Evolutionary conservation across 2,888 invertebrate species (phyloP).

Genomic region (Erpobdella octoculata): DNA sequence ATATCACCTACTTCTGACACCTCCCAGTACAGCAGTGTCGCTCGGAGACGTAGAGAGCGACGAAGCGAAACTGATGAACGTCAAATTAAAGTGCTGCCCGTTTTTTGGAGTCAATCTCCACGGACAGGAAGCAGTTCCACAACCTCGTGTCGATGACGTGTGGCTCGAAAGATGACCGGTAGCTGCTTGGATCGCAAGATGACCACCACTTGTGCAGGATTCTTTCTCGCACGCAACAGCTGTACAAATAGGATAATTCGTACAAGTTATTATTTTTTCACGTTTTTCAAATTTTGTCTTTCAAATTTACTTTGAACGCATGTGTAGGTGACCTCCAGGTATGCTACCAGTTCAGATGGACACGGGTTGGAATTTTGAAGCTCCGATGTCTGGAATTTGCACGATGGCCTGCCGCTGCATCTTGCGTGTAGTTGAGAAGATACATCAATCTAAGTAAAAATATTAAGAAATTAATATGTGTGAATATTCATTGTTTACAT

Average conservation of each 20-base stretch:
- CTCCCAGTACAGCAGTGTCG: not conserved
- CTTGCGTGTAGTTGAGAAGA: not conserved
- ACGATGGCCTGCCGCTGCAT: constrained; percentile 2
- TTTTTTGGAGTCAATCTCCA: constrained; percentile 17
- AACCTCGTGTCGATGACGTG: constrained; percentile 6
- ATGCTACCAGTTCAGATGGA: constrained; percentile 2
- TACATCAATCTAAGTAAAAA: constrained; percentile 1
- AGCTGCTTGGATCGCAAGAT: not conserved
- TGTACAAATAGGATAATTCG: not conserved
- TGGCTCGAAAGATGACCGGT: constrained; percentile 6
- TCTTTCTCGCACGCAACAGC: not conserved
- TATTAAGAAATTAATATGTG: too few species aligned
- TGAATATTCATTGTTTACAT: too few species aligned
- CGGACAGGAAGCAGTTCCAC: constrained; percentile 16
- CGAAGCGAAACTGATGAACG: constrained; percentile 20
- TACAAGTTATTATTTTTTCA: not conserved
- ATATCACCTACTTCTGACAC: not conserved
- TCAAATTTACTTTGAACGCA: constrained; percentile 2
- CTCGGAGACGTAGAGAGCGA: not conserved
- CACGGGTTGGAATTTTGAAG: constrained; percentile 10
- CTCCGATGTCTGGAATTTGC: constrained; percentile 16
- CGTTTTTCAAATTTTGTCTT: not conserved
- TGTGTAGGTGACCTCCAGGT: not conserved
- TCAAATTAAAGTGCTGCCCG: constrained; percentile 12
- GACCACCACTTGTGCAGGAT: not conserved